Evolutionary conservation across 2,888 invertebrate genomes (phyloP).

Genomic region (Thecocarcelia acutangulata): DNA sequence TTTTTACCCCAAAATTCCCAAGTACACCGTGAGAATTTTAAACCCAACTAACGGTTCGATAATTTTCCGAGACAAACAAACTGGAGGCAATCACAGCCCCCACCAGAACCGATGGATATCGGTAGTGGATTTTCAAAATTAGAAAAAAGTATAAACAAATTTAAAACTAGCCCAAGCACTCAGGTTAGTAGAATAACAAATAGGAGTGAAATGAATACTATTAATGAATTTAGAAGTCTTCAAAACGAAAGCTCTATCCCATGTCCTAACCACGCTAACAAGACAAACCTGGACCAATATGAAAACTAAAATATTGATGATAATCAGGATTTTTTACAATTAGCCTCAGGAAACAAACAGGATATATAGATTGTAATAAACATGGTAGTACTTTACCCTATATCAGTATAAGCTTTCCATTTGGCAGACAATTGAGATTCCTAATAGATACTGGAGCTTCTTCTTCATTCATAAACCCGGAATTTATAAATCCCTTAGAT

Average conservation of each 20-base stretch:
- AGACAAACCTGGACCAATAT: slow-evolving; percentile 25
- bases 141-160: background rate
- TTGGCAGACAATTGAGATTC: slow-evolving; percentile 49
- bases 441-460: slow-evolving; percentile 39
- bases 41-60: background rate
- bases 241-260: background rate
- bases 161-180: background rate
- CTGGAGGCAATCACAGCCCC: slow-evolving; percentile 56
- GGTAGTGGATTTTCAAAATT: slow-evolving; percentile 41
- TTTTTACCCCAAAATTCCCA: too few relatives aligned
- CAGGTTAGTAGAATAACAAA: slow-evolving; percentile 7
- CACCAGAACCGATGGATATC: slow-evolving; percentile 42
- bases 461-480: slow-evolving; percentile 4
- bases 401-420: slow-evolving; percentile 47
- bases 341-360: slow-evolving; percentile 22
- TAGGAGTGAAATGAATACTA: slow-evolving; percentile 13
- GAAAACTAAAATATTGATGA: slow-evolving; percentile 21
- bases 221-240: slow-evolving; percentile 17
- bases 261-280: background rate
- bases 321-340: slow-evolving; percentile 7
- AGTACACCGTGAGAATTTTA: too few relatives aligned
- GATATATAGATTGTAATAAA: slow-evolving; percentile 19
- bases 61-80: slow-evolving; percentile 65
- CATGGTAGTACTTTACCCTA: slow-evolving; percentile 35
- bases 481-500: slow-evolving; percentile 5